Evolutionary conservation across 1,140 invertebrate species (phyloP).

Genomic region (Adelges cooleyi): DNA sequence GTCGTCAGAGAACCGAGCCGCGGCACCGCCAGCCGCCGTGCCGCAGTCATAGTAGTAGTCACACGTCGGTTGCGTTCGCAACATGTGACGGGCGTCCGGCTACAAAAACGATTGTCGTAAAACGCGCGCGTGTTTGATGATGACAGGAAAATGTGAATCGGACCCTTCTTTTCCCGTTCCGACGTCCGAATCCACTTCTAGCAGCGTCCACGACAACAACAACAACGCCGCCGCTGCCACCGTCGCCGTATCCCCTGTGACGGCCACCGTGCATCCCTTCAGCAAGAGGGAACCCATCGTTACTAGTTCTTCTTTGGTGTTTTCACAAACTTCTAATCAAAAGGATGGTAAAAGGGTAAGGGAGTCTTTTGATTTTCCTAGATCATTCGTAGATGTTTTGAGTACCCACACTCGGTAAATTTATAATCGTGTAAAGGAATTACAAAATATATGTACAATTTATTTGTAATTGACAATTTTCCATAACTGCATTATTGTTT

Average conservation of each 20-base stretch:
- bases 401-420: too few species aligned
- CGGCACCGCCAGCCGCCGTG: constrained; percentile 6
- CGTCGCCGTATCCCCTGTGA: neutral
- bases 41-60: neutral
- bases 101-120: neutral
- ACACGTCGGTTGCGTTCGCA: constrained; percentile 22
- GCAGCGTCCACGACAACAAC: constrained; percentile 12
- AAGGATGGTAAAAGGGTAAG: constrained; percentile 28
- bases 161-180: constrained; percentile 6
- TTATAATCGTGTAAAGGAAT: too few species aligned
- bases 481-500: too few species aligned
- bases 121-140: constrained; percentile 23
- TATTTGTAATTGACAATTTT: too few species aligned
- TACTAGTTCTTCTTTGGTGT: constrained; percentile 11
- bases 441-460: too few species aligned
- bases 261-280: constrained; percentile 23
- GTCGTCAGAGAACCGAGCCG: constrained; percentile 13
- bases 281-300: constrained; percentile 23
- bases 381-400: too few species aligned
- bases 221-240: constrained; percentile 5
- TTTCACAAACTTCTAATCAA: constrained; percentile 20
- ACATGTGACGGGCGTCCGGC: constrained; percentile 19
- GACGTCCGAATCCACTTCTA: neutral
- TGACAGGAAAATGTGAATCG: constrained; percentile 29
- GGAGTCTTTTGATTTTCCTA: neutral